Percentiles rank a stretch among this genome's conserved stretches.
Conservation (phyloP, 1,140 invertebrate species). For the Apis dorsata region DNA sequence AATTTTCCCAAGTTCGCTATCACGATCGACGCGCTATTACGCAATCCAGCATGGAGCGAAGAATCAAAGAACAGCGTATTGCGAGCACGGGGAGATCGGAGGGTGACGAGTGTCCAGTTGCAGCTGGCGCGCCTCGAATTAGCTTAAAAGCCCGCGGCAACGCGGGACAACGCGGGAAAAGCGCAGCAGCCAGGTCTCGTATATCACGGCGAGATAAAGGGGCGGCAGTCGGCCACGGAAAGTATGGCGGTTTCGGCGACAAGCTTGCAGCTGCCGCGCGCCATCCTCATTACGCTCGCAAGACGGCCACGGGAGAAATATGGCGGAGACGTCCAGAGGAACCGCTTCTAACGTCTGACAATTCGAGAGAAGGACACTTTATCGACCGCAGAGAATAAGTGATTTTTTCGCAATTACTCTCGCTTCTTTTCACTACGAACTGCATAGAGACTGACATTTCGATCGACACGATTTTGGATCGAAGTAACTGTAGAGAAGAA, state of each 20-base stretch:
- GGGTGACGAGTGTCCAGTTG: constrained; percentile 7
- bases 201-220: constrained; percentile 66
- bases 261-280: constrained; percentile 48
- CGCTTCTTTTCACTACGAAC: too few species aligned
- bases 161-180: constrained; percentile 30
- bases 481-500: too few species aligned
- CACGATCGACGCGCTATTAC: too few species aligned
- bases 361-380: too few species aligned
- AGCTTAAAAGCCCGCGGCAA: constrained; percentile 61
- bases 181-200: constrained; percentile 47
- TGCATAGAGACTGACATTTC: too few species aligned
- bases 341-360: too few species aligned
- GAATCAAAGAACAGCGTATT: too few species aligned
- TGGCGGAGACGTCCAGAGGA: background rate
- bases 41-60: too few species aligned
- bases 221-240: constrained; percentile 56
- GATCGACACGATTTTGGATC: too few species aligned
- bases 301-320: constrained; percentile 35
- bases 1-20: too few species aligned
- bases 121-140: constrained; percentile 48
- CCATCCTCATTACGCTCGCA: constrained; percentile 43
- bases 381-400: too few species aligned
- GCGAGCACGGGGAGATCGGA: background rate
- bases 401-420: too few species aligned
- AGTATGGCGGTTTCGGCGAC: constrained; percentile 66